phyloP scores from a whole-genome alignment of 2,888 invertebrate genomes.

The Periphyllus acericola region DNA sequence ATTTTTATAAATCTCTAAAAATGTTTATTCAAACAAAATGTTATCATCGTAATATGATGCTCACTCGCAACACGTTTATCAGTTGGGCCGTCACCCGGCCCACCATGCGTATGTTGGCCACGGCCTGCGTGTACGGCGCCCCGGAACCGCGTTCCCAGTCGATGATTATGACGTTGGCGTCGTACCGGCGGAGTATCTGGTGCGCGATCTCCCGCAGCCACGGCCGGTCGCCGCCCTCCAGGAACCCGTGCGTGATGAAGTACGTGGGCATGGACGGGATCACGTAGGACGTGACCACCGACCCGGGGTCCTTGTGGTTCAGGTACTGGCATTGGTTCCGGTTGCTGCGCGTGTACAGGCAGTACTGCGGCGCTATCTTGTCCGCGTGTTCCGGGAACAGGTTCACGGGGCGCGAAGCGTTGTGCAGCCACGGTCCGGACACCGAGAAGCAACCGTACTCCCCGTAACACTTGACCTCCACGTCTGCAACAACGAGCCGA shows the following conservation, averaged over 20 bases:
- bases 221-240: constrained; percentile 81
- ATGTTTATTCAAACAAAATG: too few relatives aligned
- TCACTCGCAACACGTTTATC: constrained; percentile 67
- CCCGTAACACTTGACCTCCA: constrained; percentile 74
- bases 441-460: constrained; percentile 85
- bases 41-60: too few relatives aligned
- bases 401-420: constrained; percentile 80
- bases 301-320: constrained; percentile 75
- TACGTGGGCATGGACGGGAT: constrained; percentile 76
- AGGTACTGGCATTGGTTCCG: constrained; percentile 71
- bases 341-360: constrained; percentile 72
- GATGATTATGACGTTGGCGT: constrained; percentile 80
- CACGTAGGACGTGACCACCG: constrained; percentile 74
- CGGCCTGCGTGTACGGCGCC: constrained; percentile 91
- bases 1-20: too few relatives aligned
- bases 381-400: constrained; percentile 80
- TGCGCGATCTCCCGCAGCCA: constrained; percentile 82
- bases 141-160: constrained; percentile 89
- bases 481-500: constrained; percentile 41
- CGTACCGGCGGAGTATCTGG: constrained; percentile 77
- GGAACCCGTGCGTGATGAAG: constrained; percentile 86
- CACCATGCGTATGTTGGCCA: constrained; percentile 87
- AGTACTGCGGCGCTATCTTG: constrained; percentile 72
- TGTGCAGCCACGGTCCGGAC: constrained; percentile 81
- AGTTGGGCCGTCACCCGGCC: constrained; percentile 86